These are phyloP conservation scores for Theropithecus gelada DNA, from an alignment of 2,113 vertebrate genomes.

Conservation along the genomic window DNA sequence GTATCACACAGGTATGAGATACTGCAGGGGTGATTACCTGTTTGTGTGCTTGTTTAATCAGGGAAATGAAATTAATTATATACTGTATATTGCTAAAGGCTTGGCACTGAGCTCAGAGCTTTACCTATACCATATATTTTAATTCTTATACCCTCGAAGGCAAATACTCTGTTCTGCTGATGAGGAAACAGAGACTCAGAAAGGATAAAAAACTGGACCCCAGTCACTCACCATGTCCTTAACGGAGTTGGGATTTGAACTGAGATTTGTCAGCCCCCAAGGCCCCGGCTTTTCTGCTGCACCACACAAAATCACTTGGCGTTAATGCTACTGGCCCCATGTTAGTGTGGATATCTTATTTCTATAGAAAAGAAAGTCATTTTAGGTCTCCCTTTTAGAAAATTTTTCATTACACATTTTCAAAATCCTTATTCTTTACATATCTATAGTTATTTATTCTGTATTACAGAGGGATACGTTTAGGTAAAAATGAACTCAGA, in stretches of 20 bases:
- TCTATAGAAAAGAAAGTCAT: not conserved
- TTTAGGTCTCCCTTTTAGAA: not conserved
- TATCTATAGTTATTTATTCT: not conserved
- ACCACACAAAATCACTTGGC: not conserved
- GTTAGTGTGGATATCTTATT: not conserved
- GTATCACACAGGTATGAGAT: not conserved
- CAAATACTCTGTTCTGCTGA: not conserved
- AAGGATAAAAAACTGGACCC: not conserved
- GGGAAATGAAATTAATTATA: not conserved
- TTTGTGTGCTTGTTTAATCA: not conserved
- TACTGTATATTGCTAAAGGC: not conserved
- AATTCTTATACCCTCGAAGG: not conserved
- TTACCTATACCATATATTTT: not conserved
- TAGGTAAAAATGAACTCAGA: slow-evolving; percentile 1
- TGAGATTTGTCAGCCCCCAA: not conserved
- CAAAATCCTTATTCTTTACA: not conserved
- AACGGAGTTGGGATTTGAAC: not conserved
- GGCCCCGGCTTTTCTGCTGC: not conserved
- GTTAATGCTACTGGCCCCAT: not conserved
- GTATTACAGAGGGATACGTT: not conserved
- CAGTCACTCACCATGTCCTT: not conserved
- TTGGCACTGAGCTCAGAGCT: not conserved
- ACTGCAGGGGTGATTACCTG: not conserved
- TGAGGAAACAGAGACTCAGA: not conserved
- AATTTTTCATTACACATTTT: not conserved